These are phyloP conservation scores for Limnothrissa miodon DNA, from an alignment of 2,113 vertebrate species.

Conservation along the genomic window DNA sequence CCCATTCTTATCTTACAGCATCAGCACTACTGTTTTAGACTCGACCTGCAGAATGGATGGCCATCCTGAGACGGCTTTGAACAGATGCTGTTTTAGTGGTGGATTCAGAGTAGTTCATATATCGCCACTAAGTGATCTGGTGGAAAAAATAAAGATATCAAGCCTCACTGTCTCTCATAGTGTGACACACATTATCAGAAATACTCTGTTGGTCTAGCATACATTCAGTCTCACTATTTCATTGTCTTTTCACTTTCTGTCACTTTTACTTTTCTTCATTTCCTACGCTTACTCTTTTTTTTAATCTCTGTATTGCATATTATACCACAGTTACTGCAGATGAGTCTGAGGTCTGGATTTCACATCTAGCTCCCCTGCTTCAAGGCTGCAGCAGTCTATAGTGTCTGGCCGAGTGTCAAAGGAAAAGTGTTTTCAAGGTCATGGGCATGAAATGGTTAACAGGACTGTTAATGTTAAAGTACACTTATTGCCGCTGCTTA, in stretches of 20 bases:
- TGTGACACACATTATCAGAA: constrained; percentile 49
- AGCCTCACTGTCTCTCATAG: constrained; percentile 48
- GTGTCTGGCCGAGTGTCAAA: not conserved
- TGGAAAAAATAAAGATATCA: constrained; percentile 49
- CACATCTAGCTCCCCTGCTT: constrained; percentile 19
- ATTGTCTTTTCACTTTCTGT: not conserved
- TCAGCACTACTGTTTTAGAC: constrained; percentile 60
- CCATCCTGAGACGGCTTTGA: constrained; percentile 61
- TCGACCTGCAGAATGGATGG: constrained; percentile 56
- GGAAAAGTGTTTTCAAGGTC: constrained; percentile 40
- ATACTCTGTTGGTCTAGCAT: constrained; percentile 39
- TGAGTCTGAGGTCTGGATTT: constrained; percentile 29
- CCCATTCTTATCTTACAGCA: constrained; percentile 71
- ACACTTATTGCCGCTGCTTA: not conserved
- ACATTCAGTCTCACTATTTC: constrained; percentile 32
- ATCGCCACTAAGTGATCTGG: constrained; percentile 71
- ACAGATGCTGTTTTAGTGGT: constrained; percentile 70
- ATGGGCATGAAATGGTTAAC: not conserved
- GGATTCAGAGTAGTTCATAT: constrained; percentile 69
- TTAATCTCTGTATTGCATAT: constrained; percentile 25
- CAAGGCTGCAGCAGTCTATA: constrained; percentile 24
- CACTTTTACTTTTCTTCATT: not conserved
- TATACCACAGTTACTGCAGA: constrained; percentile 47
- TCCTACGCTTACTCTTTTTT: not conserved
- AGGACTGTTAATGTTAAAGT: not conserved